Conservation (phyloP, 2,113 vertebrate genomes). For the Alosa alosa region DNA sequence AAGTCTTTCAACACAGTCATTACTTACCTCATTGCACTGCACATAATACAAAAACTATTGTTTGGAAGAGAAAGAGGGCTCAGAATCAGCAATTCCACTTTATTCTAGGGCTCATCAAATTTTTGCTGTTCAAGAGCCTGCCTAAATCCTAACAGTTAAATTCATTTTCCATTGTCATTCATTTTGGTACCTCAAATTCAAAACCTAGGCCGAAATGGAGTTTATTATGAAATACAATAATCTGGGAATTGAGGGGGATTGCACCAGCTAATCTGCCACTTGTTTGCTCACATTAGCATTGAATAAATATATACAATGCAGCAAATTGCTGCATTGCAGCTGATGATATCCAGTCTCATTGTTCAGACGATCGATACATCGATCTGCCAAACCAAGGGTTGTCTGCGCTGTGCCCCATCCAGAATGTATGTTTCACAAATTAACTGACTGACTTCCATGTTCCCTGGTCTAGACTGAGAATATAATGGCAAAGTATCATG, state of each 20-base stretch:
- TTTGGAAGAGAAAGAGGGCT: neutral
- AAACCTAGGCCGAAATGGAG: neutral
- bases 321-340: neutral
- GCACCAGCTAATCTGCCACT: neutral
- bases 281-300: neutral
- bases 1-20: neutral
- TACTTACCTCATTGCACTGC: neutral
- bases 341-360: constrained; percentile 4
- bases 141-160: neutral
- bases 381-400: neutral
- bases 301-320: neutral
- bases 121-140: neutral
- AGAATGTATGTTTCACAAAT: neutral
- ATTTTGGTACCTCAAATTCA: neutral
- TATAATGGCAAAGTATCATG: neutral
- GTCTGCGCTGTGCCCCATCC: neutral
- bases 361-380: neutral
- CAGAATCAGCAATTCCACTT: neutral
- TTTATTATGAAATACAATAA: neutral
- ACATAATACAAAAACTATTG: neutral
- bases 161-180: neutral
- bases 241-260: neutral
- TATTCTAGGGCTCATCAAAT: neutral
- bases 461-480: neutral
- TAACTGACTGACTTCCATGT: neutral